These are phyloP conservation scores for Armadillidium nasatum DNA, from an alignment of 1,140 invertebrate species.

Conservation along the genomic window DNA sequence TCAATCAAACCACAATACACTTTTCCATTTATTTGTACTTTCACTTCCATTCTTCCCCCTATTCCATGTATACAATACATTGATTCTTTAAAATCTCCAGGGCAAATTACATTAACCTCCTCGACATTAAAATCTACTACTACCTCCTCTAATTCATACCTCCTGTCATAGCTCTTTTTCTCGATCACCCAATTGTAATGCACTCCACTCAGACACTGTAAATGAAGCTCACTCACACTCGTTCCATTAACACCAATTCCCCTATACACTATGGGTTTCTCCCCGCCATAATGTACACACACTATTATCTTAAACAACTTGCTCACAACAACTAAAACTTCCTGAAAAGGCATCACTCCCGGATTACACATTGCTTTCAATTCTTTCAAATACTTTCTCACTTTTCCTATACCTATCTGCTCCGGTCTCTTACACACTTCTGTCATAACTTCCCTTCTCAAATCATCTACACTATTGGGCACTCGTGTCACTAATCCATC, in stretches of 20 bases:
- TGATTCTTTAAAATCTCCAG: no score
- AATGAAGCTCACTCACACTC: no score
- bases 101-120: no score
- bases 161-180: no score
- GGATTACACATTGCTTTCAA: background rate
- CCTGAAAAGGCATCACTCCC: background rate
- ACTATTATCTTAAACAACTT: conserved; percentile 2
- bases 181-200: background rate
- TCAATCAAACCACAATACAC: no score
- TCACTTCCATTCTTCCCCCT: no score
- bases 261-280: background rate
- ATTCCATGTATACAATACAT: no score
- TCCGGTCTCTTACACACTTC: background rate
- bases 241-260: background rate
- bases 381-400: background rate
- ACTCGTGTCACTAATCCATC: background rate
- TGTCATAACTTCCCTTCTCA: background rate
- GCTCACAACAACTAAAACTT: conserved; percentile 1
- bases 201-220: background rate
- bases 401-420: background rate
- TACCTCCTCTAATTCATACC: no score
- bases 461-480: background rate
- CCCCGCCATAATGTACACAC: background rate
- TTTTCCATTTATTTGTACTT: no score
- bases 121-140: no score